phyloP scores from a whole-genome alignment of 2,113 vertebrate species.

The Periophthalmus modestus region DNA sequence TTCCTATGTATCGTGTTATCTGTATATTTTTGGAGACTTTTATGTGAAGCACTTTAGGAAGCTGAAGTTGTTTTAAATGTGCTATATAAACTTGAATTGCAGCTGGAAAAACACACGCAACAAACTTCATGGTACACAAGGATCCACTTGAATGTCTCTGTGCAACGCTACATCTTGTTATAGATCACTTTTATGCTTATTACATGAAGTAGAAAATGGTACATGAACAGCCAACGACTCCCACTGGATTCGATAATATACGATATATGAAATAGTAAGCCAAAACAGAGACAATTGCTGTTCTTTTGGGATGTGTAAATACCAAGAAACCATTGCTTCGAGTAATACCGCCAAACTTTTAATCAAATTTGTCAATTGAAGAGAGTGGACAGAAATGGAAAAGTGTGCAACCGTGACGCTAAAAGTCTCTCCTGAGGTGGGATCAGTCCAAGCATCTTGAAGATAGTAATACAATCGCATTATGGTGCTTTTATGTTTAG shows the following conservation, averaged over 20 bases:
- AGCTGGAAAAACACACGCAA: not conserved
- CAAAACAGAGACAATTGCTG: not conserved
- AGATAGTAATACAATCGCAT: too few relatives aligned
- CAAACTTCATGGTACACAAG: not conserved
- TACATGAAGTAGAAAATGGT: not conserved
- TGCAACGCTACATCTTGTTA: not conserved
- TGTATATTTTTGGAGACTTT: too few relatives aligned
- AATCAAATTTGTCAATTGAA: not conserved
- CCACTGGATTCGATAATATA: not conserved
- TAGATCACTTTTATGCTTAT: not conserved
- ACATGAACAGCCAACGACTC: constrained; percentile 9
- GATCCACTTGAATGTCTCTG: not conserved
- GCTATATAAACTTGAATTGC: too few relatives aligned
- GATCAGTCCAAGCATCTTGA: too few relatives aligned
- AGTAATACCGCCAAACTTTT: constrained; percentile 4
- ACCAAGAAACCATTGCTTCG: not conserved
- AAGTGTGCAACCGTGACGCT: not conserved
- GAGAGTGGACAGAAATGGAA: not conserved
- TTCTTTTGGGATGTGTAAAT: constrained; percentile 3
- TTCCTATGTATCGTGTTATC: too few relatives aligned
- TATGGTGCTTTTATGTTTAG: too few relatives aligned
- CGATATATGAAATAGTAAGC: not conserved
- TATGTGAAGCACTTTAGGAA: too few relatives aligned
- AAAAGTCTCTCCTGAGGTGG: not conserved
- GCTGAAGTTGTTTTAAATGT: too few relatives aligned